Conservation (phyloP, 2,113 vertebrate genomes). For the Tautogolabrus adspersus region DNA sequence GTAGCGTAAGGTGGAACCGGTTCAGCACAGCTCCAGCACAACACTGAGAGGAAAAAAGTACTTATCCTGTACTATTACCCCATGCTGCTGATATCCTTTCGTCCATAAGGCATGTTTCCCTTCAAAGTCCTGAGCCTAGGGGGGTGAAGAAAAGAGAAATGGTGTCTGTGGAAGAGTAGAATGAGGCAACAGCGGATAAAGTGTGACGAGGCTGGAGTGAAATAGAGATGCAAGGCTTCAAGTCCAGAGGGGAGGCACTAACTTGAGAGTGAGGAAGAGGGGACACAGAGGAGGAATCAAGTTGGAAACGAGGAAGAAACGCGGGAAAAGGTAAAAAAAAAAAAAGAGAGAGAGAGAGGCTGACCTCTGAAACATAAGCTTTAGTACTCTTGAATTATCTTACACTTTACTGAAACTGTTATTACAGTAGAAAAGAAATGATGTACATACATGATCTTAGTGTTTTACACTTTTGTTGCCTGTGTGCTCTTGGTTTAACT, state of each 20-base stretch:
- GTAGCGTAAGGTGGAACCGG: constrained; percentile 61
- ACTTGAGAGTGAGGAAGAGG: constrained; percentile 68
- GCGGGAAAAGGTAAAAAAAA: constrained; percentile 74
- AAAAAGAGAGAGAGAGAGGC: not conserved
- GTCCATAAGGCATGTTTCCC: constrained; percentile 63
- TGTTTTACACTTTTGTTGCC: constrained; percentile 25
- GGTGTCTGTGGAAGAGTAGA: constrained; percentile 54
- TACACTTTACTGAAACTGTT: not conserved
- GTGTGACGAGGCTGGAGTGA: constrained; percentile 71
- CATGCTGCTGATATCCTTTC: constrained; percentile 59
- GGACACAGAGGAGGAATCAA: constrained; percentile 67
- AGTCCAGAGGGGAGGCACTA: constrained; percentile 65
- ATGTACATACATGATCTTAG: not conserved
- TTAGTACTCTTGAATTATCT: constrained; percentile 19
- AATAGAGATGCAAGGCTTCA: constrained; percentile 74
- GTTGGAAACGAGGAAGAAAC: constrained; percentile 63
- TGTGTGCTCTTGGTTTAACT: constrained; percentile 18
- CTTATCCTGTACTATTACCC: constrained; percentile 51
- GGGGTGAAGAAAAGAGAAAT: constrained; percentile 62
- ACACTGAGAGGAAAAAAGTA: constrained; percentile 17
- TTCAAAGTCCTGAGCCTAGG: constrained; percentile 63
- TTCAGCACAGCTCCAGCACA: constrained; percentile 67
- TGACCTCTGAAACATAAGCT: constrained; percentile 42
- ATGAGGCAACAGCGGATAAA: constrained; percentile 58
- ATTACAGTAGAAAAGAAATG: constrained; percentile 16